These are phyloP conservation scores for Stichodactyla helianthus DNA, from an alignment of 64 coral and sea anemone species.

Conservation along the genomic window DNA sequence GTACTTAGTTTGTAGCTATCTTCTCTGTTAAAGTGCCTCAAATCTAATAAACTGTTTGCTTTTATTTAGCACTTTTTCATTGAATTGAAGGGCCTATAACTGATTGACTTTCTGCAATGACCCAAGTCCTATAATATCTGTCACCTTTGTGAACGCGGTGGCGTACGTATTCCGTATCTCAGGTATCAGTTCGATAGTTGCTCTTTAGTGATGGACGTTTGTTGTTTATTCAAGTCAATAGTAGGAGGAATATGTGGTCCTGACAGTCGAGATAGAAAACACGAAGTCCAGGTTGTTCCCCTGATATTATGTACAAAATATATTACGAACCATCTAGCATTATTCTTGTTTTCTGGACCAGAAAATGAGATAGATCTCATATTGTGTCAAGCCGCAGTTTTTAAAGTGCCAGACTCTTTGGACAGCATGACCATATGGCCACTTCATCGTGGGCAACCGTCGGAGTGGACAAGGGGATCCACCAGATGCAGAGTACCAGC, in stretches of 20 bases:
- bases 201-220: background rate
- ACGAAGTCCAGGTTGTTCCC: background rate
- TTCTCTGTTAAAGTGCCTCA: no score
- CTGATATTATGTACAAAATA: constrained; percentile 22
- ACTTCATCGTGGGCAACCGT: constrained; percentile 25
- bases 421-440: constrained; percentile 35
- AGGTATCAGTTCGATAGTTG: no score
- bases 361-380: constrained; percentile 39
- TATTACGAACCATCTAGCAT: constrained; percentile 30
- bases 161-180: no score
- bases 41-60: no score
- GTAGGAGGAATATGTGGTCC: background rate
- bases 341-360: constrained; percentile 28
- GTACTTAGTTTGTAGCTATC: no score
- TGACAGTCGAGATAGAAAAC: background rate
- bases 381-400: constrained; percentile 35
- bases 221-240: background rate
- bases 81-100: no score
- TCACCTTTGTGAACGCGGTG: no score
- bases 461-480: constrained; percentile 31
- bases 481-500: constrained; percentile 44
- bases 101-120: no score
- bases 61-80: no score
- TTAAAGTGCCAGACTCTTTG: constrained; percentile 16
- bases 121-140: no score